Percentiles rank a stretch among this genome's conserved stretches.
Conservation (phyloP, 2,888 invertebrate genomes). For the Scotopteryx bipunctaria region DNA sequence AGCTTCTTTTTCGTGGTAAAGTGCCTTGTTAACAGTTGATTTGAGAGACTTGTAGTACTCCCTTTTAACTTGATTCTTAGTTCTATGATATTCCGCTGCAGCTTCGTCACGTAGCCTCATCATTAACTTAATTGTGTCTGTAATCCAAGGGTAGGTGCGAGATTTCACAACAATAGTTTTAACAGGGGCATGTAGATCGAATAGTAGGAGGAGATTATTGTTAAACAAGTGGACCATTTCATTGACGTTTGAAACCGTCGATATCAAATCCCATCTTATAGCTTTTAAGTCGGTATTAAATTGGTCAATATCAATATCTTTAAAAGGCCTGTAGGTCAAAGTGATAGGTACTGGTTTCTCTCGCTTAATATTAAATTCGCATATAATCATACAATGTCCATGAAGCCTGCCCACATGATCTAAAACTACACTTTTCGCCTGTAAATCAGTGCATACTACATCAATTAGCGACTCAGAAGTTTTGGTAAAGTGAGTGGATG, state of each 20-base stretch:
- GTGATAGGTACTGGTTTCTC: not conserved
- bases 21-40: slow-evolving; percentile 7
- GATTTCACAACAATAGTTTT: slow-evolving; percentile 1
- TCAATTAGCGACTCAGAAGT: slow-evolving; percentile 13
- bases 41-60: slow-evolving; percentile 9
- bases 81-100: slow-evolving; percentile 5
- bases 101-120: slow-evolving; percentile 17
- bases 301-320: not conserved
- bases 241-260: not conserved
- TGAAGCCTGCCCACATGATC: slow-evolving; percentile 11
- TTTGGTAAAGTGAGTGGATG: slow-evolving; percentile 14
- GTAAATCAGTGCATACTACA: slow-evolving; percentile 12
- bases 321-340: slow-evolving; percentile 1
- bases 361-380: slow-evolving; percentile 8
- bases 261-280: slow-evolving; percentile 3
- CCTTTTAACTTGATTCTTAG: not conserved
- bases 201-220: not conserved
- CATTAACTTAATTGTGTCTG: slow-evolving; percentile 2
- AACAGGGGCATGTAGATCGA: slow-evolving; percentile 11
- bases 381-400: slow-evolving; percentile 7
- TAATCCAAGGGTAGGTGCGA: slow-evolving; percentile 10
- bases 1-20: slow-evolving; percentile 10
- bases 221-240: slow-evolving; percentile 9
- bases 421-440: not conserved
- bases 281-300: not conserved